Evolutionary conservation across 2,888 invertebrate genomes (phyloP).

Genomic region (Eugnorisma glareosa): DNA sequence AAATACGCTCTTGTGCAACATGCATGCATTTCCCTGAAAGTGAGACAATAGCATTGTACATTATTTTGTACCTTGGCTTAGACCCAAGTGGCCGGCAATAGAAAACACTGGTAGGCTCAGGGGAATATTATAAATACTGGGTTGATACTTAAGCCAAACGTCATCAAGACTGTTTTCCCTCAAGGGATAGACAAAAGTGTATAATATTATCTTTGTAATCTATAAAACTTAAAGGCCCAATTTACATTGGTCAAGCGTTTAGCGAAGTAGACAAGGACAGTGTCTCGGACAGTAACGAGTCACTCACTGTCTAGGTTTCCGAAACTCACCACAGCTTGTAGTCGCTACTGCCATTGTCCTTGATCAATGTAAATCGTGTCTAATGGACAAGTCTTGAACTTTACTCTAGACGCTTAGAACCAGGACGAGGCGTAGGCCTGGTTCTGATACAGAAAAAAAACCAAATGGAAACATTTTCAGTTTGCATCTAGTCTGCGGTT

Average conservation of each 20-base stretch:
- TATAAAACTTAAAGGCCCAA: neutral
- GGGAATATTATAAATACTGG: constrained; percentile 32
- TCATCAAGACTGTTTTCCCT: neutral
- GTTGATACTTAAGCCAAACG: neutral
- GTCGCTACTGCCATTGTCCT: neutral
- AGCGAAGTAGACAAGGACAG: neutral
- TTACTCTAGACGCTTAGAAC: neutral
- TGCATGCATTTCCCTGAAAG: constrained; percentile 22
- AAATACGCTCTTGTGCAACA: constrained; percentile 36
- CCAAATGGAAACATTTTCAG: neutral
- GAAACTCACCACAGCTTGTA: neutral
- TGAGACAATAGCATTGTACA: constrained; percentile 19
- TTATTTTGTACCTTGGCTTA: constrained; percentile 40
- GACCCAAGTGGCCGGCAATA: constrained; percentile 41
- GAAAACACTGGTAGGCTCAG: constrained; percentile 15
- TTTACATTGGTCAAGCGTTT: neutral
- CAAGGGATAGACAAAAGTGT: neutral
- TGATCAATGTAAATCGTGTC: neutral
- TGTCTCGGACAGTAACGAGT: neutral
- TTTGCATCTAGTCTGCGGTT: neutral
- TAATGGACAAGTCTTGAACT: neutral
- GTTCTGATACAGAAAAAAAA: neutral
- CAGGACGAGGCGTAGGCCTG: too few relatives aligned
- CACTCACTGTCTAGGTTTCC: neutral
- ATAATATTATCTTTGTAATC: neutral